Evolutionary conservation across 1,140 invertebrate genomes (phyloP), one percentile per base, ranked within the genome.

Genomic region (Pygmarrhopalites habei): DNA sequence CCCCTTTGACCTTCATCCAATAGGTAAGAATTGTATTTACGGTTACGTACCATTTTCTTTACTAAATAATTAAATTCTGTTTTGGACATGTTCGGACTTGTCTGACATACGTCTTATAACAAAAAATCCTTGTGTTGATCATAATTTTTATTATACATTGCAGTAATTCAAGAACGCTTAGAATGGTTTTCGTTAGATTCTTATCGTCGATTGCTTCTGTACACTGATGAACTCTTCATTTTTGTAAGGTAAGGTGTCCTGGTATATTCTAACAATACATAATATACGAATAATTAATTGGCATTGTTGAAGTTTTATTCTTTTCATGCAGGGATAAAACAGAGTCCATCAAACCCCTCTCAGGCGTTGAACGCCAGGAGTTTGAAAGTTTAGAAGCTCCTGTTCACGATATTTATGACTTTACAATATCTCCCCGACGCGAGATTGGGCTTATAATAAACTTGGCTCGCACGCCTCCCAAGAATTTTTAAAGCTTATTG

Each of bases 1-100:
- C 28, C 58, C 58, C 3, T 60, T 19, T 17, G 12, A 60, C 7
- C 19, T 60, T 14, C 49, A 60, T 47, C 58, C 58, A 29, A 4
- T 60, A 12, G n/a, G n/a, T n/a, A n/a, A n/a, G n/a, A n/a, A n/a
- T n/a, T n/a, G n/a, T n/a, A n/a, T n/a, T n/a, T n/a, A n/a, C n/a
- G n/a, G n/a, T n/a, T n/a, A n/a, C n/a, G n/a, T n/a, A n/a, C n/a
- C n/a, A n/a, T n/a, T n/a, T n/a, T n/a, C n/a, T n/a, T n/a, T n/a
- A n/a, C n/a, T n/a, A n/a, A n/a, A n/a, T n/a, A n/a, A n/a, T n/a
- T n/a, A n/a, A n/a, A n/a, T n/a, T n/a, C n/a, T n/a, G n/a, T n/a
- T n/a, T n/a, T n/a, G n/a, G n/a, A n/a, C n/a, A n/a, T n/a, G n/a
- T n/a, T n/a, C n/a, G n/a, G n/a, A n/a, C n/a, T n/a, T n/a, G n/a